Conservation (phyloP, 2,888 invertebrate genomes). For the Habroteleia sp. region DNA sequence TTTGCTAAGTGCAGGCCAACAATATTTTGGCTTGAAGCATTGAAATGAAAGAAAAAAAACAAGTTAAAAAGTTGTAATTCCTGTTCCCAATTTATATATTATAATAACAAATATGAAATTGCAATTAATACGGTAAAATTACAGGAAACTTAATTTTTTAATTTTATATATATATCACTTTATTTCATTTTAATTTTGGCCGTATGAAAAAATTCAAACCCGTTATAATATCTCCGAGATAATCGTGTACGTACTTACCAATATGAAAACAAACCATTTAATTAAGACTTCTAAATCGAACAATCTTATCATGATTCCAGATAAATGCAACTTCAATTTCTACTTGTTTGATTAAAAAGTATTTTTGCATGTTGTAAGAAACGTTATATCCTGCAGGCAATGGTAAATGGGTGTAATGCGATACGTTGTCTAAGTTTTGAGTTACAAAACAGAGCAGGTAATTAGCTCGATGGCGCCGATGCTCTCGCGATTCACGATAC, state of each 20-base stretch:
- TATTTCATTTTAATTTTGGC: too few relatives aligned
- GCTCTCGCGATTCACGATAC: constrained; percentile 43
- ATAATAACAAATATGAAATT: too few relatives aligned
- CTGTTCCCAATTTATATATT: too few relatives aligned
- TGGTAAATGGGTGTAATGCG: constrained; percentile 69
- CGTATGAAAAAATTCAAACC: background rate
- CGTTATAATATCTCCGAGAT: background rate
- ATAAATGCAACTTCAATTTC: too few relatives aligned
- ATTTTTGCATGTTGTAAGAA: constrained; percentile 34
- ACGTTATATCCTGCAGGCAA: constrained; percentile 46
- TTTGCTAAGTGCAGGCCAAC: constrained; percentile 67
- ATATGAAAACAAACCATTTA: constrained; percentile 12
- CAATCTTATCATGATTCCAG: too few relatives aligned
- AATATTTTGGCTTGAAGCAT: too few relatives aligned
- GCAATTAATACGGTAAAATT: constrained; percentile 11
- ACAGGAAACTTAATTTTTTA: too few relatives aligned
- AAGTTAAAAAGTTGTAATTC: too few relatives aligned
- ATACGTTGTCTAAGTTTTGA: constrained; percentile 70
- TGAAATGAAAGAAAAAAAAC: too few relatives aligned
- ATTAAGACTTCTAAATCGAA: constrained; percentile 18
- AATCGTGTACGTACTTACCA: too few relatives aligned
- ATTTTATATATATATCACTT: too few relatives aligned
- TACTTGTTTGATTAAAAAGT: constrained; percentile 30
- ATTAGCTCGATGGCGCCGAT: constrained; percentile 73
- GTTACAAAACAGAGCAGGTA: constrained; percentile 76